Base-by-base conservation (phyloP, 92 coral and sea anemone species). In the Paragorgia papillata region DNA sequence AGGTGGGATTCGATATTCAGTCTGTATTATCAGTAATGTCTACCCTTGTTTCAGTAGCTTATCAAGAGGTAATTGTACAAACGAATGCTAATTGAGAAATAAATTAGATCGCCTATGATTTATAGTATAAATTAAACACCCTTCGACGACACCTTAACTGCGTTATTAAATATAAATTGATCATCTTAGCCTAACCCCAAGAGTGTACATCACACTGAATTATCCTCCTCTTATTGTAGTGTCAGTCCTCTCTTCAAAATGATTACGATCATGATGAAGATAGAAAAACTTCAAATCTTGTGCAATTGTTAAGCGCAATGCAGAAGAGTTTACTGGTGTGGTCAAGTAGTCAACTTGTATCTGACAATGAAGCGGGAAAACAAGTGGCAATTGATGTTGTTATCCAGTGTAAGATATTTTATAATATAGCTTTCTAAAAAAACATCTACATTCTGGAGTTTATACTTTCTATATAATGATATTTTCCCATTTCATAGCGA, bases 251-350 rank as follows among this genome's bases (percentile, higher is more conserved):
- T 78, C 37, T 92, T 15, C 59, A 61, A 49, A 66, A 69, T 69
- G 88, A 82, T 8, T 83, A 56, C 34, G 83, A 74, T 61, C 82
- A 69, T 32, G 83, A 79, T 66, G 83, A 65, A 40, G 89, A 90
- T 9, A 80, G 92, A 2, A 71, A 32, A 17, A 83, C 92, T 6
- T 91, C 98, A 4, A 94, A 94, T 87, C 88, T 94, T 64, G 98
- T 94, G 9, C 98, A 94, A 79, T 65, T 94, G 21, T 69, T 94
- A 53, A 91, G 98, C 68, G 98, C 98, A 26, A 91, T 94, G 98
- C 98, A 94, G 88, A 94, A 90, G 71, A 91, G 96, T 66, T 85
- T 94, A 24, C 82, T 94, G 0, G 79, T 87, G 1, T 94, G 98
- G 98, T 91, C 92, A 51, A 83, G 81, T 28, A 70, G 81, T 29